Conservation (phyloP, 2,888 invertebrate genomes). For the Agapetus fuscipes region DNA sequence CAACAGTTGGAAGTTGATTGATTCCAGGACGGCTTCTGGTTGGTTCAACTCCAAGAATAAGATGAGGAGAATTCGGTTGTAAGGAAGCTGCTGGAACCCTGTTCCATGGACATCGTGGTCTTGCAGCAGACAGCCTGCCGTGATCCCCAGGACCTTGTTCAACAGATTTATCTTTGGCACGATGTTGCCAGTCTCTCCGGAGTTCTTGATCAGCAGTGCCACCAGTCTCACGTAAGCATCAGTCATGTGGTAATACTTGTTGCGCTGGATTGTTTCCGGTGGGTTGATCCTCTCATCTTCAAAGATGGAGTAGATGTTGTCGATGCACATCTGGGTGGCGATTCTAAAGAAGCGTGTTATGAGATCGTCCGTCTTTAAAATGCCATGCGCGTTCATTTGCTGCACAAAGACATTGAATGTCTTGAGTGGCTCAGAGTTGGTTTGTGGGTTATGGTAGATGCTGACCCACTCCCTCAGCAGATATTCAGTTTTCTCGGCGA, state of each 20-base stretch:
- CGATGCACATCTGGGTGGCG: constrained; percentile 93
- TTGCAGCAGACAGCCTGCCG: constrained; percentile 89
- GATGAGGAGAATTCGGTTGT: constrained; percentile 94
- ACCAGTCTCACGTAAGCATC: constrained; percentile 94
- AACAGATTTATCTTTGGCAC: constrained; percentile 94
- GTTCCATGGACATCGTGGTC: constrained; percentile 88
- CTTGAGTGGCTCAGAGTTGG: constrained; percentile 77
- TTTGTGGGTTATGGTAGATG: constrained; percentile 73
- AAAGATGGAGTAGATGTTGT: constrained; percentile 80
- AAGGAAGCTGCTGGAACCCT: constrained; percentile 95
- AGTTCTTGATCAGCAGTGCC: constrained; percentile 88
- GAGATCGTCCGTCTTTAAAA: constrained; percentile 93
- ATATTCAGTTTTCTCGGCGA: constrained; percentile 91
- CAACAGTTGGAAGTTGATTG: constrained; percentile 88
- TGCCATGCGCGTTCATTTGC: constrained; percentile 89
- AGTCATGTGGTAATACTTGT: constrained; percentile 90
- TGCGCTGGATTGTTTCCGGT: constrained; percentile 54
- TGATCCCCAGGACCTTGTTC: constrained; percentile 92
- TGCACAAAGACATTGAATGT: constrained; percentile 91
- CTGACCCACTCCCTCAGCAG: constrained; percentile 93
- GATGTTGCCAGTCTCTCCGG: constrained; percentile 82
- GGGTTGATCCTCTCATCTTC: constrained; percentile 60
- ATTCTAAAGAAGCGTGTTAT: constrained; percentile 95
- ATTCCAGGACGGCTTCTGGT: constrained; percentile 87
- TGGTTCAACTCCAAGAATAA: constrained; percentile 93